A percentile compares a stretch with the other conserved stretches of the same genome.
phyloP scores from a whole-genome alignment of 2,797 vertebrate species.

The Botia kubotai region DNA sequence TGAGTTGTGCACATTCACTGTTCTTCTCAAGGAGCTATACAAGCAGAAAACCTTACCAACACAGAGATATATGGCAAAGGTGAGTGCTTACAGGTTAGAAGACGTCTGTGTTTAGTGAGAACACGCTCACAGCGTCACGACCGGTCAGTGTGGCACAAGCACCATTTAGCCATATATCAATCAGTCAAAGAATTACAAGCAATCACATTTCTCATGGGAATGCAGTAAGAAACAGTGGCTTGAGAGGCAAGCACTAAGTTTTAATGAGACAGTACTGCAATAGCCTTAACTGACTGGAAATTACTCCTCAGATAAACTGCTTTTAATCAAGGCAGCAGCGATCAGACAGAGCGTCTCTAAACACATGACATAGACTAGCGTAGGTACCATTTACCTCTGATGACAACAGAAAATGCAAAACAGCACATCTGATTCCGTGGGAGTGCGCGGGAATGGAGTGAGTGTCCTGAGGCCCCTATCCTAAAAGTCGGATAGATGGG shows the following conservation, averaged over 20 bases:
- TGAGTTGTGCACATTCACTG: slow-evolving; percentile 76
- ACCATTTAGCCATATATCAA: slow-evolving; percentile 59
- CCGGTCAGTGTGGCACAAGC: slow-evolving; percentile 45
- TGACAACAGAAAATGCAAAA: slow-evolving; percentile 66
- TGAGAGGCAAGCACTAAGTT: slow-evolving; percentile 59
- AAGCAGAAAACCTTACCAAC: slow-evolving; percentile 73
- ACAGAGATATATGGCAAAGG: slow-evolving; percentile 64
- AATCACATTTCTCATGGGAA: slow-evolving; percentile 61
- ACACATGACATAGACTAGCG: slow-evolving; percentile 56
- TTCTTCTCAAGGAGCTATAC: slow-evolving; percentile 81
- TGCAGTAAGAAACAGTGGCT: slow-evolving; percentile 63
- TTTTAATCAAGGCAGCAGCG: slow-evolving; percentile 56
- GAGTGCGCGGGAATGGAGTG: slow-evolving; percentile 64
- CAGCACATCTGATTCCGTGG: slow-evolving; percentile 65
- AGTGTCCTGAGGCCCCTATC: slow-evolving; percentile 66
- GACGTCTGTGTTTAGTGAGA: slow-evolving; percentile 22
- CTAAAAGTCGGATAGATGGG: slow-evolving; percentile 68
- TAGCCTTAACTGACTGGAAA: slow-evolving; percentile 36
- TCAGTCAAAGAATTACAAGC: slow-evolving; percentile 55
- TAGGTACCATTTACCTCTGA: slow-evolving; percentile 64
- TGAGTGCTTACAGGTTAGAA: slow-evolving; percentile 47
- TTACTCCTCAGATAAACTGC: slow-evolving; percentile 51
- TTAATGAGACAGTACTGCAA: slow-evolving; percentile 44
- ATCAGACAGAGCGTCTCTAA: slow-evolving; percentile 58
- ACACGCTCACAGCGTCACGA: slow-evolving; percentile 6